Evolutionary conservation across 1,140 invertebrate genomes (phyloP).

Genomic region (Drosophila prosaltans): DNA sequence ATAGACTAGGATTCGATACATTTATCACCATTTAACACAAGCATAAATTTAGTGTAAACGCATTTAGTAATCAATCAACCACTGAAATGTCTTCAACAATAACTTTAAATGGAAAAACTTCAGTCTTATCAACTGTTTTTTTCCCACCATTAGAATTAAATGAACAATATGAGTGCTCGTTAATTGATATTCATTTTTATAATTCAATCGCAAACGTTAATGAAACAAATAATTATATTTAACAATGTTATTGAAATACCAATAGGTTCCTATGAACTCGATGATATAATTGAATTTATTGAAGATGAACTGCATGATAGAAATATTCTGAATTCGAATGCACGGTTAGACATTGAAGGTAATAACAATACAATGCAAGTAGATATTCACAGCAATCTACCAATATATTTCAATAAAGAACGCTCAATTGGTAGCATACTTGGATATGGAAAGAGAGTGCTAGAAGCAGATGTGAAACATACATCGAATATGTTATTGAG

Average conservation of each 20-base stretch:
- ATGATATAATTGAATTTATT: constrained; percentile 42
- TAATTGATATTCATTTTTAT: constrained; percentile 73
- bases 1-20: constrained; percentile 8
- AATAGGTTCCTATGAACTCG: constrained; percentile 74
- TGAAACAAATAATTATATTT: constrained; percentile 70
- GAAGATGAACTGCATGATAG: neutral
- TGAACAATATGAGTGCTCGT: constrained; percentile 56
- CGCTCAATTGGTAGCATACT: neutral
- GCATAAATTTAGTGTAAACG: constrained; percentile 6
- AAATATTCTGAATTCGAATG: neutral
- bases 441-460: too few relatives aligned
- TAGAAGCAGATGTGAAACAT: too few relatives aligned
- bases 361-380: constrained; percentile 13
- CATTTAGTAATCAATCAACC: constrained; percentile 1
- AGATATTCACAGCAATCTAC: constrained; percentile 7
- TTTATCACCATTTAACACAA: constrained; percentile 26
- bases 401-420: constrained; percentile 14
- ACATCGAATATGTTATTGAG: too few relatives aligned
- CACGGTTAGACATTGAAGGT: neutral
- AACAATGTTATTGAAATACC: constrained; percentile 66
- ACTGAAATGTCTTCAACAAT: constrained; percentile 55
- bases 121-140: constrained; percentile 43
- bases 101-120: constrained; percentile 41
- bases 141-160: constrained; percentile 45
- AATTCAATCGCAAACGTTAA: constrained; percentile 80